A percentile compares a stretch with the other conserved stretches of the same genome.
These are phyloP conservation scores for Silurus aristotelis DNA, from an alignment of 2,797 vertebrate species.

Conservation along the genomic window DNA sequence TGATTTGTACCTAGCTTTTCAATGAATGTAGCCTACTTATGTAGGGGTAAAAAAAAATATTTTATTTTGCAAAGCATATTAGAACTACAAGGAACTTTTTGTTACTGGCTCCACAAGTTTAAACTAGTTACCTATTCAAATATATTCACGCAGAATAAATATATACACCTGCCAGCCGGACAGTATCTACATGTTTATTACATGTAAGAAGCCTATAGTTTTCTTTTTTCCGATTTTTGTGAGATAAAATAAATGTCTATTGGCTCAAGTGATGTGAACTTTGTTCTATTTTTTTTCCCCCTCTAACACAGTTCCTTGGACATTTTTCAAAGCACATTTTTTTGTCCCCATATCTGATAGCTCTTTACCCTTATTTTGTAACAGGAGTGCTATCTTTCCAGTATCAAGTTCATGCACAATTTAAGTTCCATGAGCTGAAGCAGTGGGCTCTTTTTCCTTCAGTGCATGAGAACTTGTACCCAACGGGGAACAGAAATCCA, in stretches of 20 bases:
- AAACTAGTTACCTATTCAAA: slow-evolving; percentile 18
- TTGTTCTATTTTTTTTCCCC: slow-evolving; percentile 19
- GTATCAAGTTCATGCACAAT: slow-evolving; percentile 2
- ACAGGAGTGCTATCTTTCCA: not conserved
- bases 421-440: slow-evolving; percentile 32
- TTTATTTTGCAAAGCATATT: slow-evolving; percentile 24
- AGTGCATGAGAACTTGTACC: not conserved
- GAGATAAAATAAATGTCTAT: slow-evolving; percentile 51
- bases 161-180: slow-evolving; percentile 43
- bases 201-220: slow-evolving; percentile 31
- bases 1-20: slow-evolving; percentile 45
- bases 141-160: slow-evolving; percentile 41
- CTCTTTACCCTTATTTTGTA: slow-evolving; percentile 25
- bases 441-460: slow-evolving; percentile 8
- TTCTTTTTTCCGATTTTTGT: slow-evolving; percentile 12
- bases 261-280: slow-evolving; percentile 28
- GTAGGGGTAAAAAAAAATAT: slow-evolving; percentile 14
- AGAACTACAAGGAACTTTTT: slow-evolving; percentile 36
- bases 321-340: slow-evolving; percentile 15
- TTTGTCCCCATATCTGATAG: slow-evolving; percentile 1
- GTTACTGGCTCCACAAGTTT: slow-evolving; percentile 28
- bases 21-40: slow-evolving; percentile 46
- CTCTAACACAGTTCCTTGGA: slow-evolving; percentile 15
- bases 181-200: slow-evolving; percentile 44
- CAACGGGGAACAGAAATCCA: not conserved